Evolutionary conservation across 2,113 vertebrate genomes (phyloP), one percentile per base, ranked within the genome.

Genomic region (Lamprotornis superbus): DNA sequence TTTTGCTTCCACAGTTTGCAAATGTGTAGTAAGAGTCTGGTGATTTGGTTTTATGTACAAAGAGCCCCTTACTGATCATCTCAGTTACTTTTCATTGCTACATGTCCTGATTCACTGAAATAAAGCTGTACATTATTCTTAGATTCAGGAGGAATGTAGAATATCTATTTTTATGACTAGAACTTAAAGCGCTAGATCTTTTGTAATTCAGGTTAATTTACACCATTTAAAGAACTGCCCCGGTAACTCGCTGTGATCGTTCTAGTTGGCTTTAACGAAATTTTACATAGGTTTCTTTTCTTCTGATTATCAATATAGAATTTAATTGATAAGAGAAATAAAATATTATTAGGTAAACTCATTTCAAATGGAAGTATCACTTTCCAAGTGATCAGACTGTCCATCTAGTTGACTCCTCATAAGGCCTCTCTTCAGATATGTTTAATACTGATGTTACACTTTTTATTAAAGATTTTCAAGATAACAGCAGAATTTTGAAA

Each of bases 301-400:
- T 87, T 96, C 76, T 15, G 24, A 92, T 95, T 97, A 97, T 95
- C 75, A 83, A 80, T 93, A 94, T 74, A 76, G 25, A 94, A 96
- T 95, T 96, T 93, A 97, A 95, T 97, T 81, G 76, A 93, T 64
- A 96, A 47, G 81, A 59, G 59, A 56, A 95, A 92, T 96, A 82
- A 97, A 97, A 89, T 88, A 93, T 90, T 93, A 94, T 94, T 77
- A 96, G 80, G 90, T 84, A 94, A 96, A 83, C 79, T 69, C 55
- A 91, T 96, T 98, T 97, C 82, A 96, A 85, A 92, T 93, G 64
- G 65, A 97, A 95, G 57, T 63, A 95, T 78, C 74, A 93, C 49
- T 91, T 97, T 97, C 80, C 68, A 96, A 97, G 83, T 46, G 83
- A 97, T 97, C 93, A 94, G 93, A 90, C 83, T 95, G 87, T 87